Evolutionary conservation across 2,888 invertebrate genomes (phyloP), one percentile per base, ranked within the genome.

Genomic region (Sesamia inferens): DNA sequence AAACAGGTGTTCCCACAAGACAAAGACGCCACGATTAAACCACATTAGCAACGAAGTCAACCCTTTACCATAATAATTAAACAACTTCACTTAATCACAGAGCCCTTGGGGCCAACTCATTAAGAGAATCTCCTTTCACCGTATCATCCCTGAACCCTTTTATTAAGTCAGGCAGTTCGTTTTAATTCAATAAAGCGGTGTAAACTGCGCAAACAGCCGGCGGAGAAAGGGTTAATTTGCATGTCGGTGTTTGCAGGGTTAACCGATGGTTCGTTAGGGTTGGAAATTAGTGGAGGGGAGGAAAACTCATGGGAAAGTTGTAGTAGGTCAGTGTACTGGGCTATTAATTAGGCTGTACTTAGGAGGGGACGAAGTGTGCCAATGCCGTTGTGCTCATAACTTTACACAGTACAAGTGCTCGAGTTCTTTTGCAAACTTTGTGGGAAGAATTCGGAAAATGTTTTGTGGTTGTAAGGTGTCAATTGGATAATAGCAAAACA

Each of bases 171-270:
- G 89, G 62, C 85, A 81, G 85, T 85, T 86, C 91, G 91, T 87
- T 92, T 92, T 96, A 95, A 96, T 95, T 95, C 94, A 96, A 96
- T 96, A 95, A 95, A 92, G 93, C 79, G 93, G 89, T 95, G 93
- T 95, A 94, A 95, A 93, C 92, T 93, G 92, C 90, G 88, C 93
- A 93, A 94, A 95, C 93, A 93, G 92, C 89, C 86, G 91, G 90
- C 94, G 88, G 94, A 88, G 93, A 94, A 96, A 95, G 96, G 96
- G 96, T 95, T 96, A 95, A 96, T 96, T 96, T 96, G 95, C 96
- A 95, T 96, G 94, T 92, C 91, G 92, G 93, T 90, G 90, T 93
- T 93, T 90, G 93, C 92, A 92, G 94, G 95, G 96, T 94, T 95
- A 96, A 96, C 95, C 93, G 93, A 89, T 91, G 92, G 92, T 95